Evolutionary conservation across 2,113 vertebrate species (phyloP).

Genomic region (Platichthys flesus): DNA sequence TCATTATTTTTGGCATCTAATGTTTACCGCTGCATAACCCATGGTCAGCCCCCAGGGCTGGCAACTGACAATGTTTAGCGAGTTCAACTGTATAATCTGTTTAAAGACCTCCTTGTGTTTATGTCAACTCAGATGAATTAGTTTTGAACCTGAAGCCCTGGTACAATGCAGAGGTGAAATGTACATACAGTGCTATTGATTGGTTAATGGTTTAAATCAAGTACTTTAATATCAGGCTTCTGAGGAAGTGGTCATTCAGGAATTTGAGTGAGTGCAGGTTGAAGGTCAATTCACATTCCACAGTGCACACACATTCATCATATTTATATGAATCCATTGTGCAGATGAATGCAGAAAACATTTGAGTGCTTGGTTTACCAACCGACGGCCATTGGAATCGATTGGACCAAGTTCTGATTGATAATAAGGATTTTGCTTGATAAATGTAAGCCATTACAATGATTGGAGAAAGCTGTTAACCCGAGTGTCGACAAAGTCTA

Average conservation of each 20-base stretch:
- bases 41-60: neutral
- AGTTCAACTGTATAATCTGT: neutral
- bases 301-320: neutral
- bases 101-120: neutral
- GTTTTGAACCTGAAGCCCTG: neutral
- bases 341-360: slow-evolving; percentile 12
- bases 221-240: neutral
- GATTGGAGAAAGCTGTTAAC: slow-evolving; percentile 5
- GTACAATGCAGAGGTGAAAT: neutral
- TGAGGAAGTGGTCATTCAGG: neutral
- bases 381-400: neutral
- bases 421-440: neutral
- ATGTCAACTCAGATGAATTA: neutral
- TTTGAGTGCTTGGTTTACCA: slow-evolving; percentile 7
- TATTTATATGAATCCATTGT: slow-evolving; percentile 17
- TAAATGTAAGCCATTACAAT: slow-evolving; percentile 24
- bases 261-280: neutral
- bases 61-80: neutral
- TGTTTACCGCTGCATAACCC: neutral
- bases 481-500: neutral
- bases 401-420: slow-evolving; percentile 6
- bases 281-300: slow-evolving; percentile 8
- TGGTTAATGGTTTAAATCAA: neutral
- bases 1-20: neutral
- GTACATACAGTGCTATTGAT: neutral